Base-by-base conservation (phyloP, 2,888 invertebrate genomes). In the Lepidocyrtinus sp. region DNA sequence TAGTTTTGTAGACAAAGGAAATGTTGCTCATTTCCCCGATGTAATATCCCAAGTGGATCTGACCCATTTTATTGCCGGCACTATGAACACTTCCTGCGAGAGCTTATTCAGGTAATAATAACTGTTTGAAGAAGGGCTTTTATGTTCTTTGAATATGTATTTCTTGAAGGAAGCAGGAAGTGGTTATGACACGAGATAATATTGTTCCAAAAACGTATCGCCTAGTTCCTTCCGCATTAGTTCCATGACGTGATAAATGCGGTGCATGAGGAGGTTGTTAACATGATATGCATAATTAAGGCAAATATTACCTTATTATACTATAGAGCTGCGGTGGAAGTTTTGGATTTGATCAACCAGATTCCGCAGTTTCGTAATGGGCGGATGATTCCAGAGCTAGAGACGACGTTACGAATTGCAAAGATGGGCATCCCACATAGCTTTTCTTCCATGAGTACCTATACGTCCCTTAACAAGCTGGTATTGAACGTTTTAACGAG, bases 31-130 rank as follows among this genome's bases (percentile, higher is more conserved):
- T n/a, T 63, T 82, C 12, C 78, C 75, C 1, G 24, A 70, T 17
- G 25, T 68, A 5, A 69, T 82, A 50, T 68, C 65, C 15, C 27
- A 82, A 79, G 79, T 82, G 25, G 82, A 82, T 67, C 59, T 82
- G 68, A 79, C 79, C 24, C 73, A 82, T 75, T 65, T 72, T 68
- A 73, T 82, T 62, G 59, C 75, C 15, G 75, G 79, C 24, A 65
- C 74, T 25, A 75, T 82, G 78, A 71, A 73, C 68, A 78, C 78
- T 22, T 71, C 75, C 24, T 71, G 65, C 45, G 70, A 70, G 68
- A 62, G 71, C 22, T 55, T 75, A 36, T 82, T 78, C 70, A 75
- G 77, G 82, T 67, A 36, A 45, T 21, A 45, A 27, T 21, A 63
- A 24, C 62, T 55, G 55, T 5, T 19, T n/a, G 19, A 19, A 17